Evolutionary conservation across 64 coral and sea anemone genomes (phyloP), one percentile per base, ranked within the genome.

Genomic region (Montipora capricornis): DNA sequence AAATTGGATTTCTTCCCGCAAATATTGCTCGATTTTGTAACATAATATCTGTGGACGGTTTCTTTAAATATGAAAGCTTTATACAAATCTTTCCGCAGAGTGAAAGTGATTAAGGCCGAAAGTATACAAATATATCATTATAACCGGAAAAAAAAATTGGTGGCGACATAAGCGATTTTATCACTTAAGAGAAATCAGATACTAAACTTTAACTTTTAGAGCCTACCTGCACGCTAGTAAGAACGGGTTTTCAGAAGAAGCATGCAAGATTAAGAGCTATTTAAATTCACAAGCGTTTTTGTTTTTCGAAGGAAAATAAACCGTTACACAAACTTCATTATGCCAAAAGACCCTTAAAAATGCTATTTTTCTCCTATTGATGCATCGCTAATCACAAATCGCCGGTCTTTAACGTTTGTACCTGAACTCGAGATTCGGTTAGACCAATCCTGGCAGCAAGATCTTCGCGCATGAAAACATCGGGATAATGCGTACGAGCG

Each of bases 101-200:
- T 89, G 96, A 97, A 97, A 95, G 89, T 90, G 96, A 98, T 98
- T 95, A 98, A 86, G 79, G 81, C 75, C 83, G 77, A 94, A 94
- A 98, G 93, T 95, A 98, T 98, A 98, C 96, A 98, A 98, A 98
- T 95, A 98, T 92, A 95, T 93, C 92, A 95, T 89, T 89, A 95
- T 62, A 89, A 88, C 96, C 96, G 96, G 93, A 87, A 97, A 92
- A 55, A 37, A 71, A 92, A 94, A 89, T 87, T 60, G 84, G 68
- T 91, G 83, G 69, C 89, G 85, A 76, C 91, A 76, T 90, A 92
- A 77, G 87, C 93, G 90, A 97, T 97, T 97, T 97, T 97, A 95
- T 95, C 96, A 94, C 94, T 96, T 95, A 94, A 64, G 16, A 94
- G 78, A 92, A 91, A 92, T 97, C 90, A 95, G 93, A 92, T 93